A percentile compares a stretch with the other conserved stretches of the same genome.
These are phyloP conservation scores for Acropternis orthonyx DNA, from an alignment of 2,797 vertebrate genomes.

Conservation along the genomic window DNA sequence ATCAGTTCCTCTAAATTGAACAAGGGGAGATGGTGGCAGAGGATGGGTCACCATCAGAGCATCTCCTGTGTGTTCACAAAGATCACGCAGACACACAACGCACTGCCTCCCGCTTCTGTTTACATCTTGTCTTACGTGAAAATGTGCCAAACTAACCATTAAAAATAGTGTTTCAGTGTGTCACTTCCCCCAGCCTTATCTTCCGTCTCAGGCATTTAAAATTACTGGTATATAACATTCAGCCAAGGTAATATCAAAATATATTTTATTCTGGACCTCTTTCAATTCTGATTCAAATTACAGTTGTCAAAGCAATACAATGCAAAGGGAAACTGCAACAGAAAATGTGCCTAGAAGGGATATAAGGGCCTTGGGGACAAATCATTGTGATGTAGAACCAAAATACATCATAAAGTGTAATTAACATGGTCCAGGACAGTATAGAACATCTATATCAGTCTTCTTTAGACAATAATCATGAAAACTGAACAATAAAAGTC, in stretches of 20 bases:
- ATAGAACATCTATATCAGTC: slow-evolving; percentile 86
- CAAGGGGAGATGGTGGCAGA: rapidly evolving
- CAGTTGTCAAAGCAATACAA: slow-evolving; percentile 98
- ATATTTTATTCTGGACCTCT: slow-evolving; percentile 99
- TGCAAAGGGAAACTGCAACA: slow-evolving; percentile 88
- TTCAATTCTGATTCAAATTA: slow-evolving; percentile 97
- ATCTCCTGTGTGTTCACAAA: background rate
- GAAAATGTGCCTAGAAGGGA: slow-evolving; percentile 84
- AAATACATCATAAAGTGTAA: slow-evolving; percentile 86
- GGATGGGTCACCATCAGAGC: rapidly evolving
- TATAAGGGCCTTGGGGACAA: slow-evolving; percentile 81
- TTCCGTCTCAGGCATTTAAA: slow-evolving; percentile 3
- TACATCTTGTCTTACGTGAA: background rate
- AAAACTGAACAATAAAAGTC: slow-evolving; percentile 94
- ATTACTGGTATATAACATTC: slow-evolving; percentile 67
- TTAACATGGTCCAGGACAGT: slow-evolving; percentile 89
- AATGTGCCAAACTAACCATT: slow-evolving; percentile 40
- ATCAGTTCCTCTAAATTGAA: rapidly evolving
- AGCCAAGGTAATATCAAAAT: slow-evolving; percentile 96
- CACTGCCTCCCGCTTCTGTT: background rate
- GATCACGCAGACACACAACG: background rate
- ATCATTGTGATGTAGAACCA: slow-evolving; percentile 85
- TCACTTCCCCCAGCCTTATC: background rate
- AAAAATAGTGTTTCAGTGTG: background rate
- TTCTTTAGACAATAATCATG: slow-evolving; percentile 89